These are phyloP conservation scores for Ommatoiulus sabulosus DNA, from an alignment of 2,888 invertebrate species.

Conservation along the genomic window DNA sequence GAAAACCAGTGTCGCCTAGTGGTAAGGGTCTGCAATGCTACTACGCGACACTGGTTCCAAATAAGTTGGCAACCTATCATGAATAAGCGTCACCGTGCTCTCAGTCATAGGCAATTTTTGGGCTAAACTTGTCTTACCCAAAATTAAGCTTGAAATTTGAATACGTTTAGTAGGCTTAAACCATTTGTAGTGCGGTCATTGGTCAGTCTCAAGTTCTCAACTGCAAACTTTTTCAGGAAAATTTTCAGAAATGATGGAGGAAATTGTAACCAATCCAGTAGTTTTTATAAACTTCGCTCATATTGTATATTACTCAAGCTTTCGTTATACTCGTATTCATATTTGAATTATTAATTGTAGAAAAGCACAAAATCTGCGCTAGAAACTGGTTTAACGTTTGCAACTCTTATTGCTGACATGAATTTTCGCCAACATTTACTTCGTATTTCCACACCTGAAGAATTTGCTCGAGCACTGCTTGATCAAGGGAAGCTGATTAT, in stretches of 20 bases:
- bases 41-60: no score
- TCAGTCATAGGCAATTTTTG: no score
- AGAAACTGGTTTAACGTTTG: conserved; percentile 73
- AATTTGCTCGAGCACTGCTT: conserved; percentile 70
- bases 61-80: no score
- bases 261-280: background rate
- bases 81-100: no score
- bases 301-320: background rate
- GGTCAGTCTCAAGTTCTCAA: no score
- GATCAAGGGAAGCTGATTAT: conserved; percentile 64
- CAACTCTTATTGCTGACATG: conserved; percentile 73
- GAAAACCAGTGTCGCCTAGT: no score
- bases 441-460: conserved; percentile 70
- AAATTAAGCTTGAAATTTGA: no score
- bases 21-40: no score
- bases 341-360: conserved; percentile 64
- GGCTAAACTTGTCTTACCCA: no score
- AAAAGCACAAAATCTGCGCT: conserved; percentile 74
- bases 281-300: background rate
- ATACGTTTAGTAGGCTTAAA: no score
- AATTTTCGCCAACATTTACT: conserved; percentile 72
- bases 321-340: conserved; percentile 27
- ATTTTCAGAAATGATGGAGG: background rate
- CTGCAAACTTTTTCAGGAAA: no score
- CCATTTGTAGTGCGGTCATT: no score